Evolutionary conservation across 2,888 invertebrate genomes (phyloP).

Genomic region (Coronaproctus castanopsis): DNA sequence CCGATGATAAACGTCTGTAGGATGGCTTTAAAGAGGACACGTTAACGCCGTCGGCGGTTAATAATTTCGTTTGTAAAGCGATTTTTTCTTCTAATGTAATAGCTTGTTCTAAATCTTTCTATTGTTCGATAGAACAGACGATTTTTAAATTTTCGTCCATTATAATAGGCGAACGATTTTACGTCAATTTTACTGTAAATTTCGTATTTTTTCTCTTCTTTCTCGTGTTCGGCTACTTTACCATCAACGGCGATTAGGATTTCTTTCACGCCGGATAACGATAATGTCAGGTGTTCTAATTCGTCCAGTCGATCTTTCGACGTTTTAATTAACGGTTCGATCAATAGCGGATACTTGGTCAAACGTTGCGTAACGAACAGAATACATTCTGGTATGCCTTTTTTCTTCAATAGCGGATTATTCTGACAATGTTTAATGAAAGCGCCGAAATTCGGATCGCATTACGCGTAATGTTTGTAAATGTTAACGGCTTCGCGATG

Average conservation of each 20-base stretch:
- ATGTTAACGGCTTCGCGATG: slow-evolving; percentile 78
- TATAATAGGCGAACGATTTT: slow-evolving; percentile 67
- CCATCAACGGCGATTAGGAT: slow-evolving; percentile 78
- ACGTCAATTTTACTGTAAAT: slow-evolving; percentile 82
- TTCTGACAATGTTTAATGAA: slow-evolving; percentile 64
- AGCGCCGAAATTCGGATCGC: slow-evolving; percentile 52
- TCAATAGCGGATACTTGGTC: slow-evolving; percentile 80
- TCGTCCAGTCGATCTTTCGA: slow-evolving; percentile 63
- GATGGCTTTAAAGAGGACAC: slow-evolving; percentile 40
- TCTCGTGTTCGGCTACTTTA: slow-evolving; percentile 78
- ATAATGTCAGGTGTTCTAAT: slow-evolving; percentile 54
- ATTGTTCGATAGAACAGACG: slow-evolving; percentile 65
- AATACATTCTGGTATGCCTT: slow-evolving; percentile 89
- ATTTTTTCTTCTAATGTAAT: slow-evolving; percentile 73
- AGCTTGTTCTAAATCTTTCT: slow-evolving; percentile 78
- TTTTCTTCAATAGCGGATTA: slow-evolving; percentile 73
- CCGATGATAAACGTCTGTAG: slow-evolving; percentile 51
- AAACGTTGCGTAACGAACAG: slow-evolving; percentile 83
- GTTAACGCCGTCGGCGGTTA: slow-evolving; percentile 38
- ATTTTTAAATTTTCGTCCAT: slow-evolving; percentile 82
- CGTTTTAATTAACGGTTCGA: slow-evolving; percentile 80
- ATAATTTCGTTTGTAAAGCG: slow-evolving; percentile 54
- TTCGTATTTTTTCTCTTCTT: slow-evolving; percentile 70
- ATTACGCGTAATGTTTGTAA: slow-evolving; percentile 63
- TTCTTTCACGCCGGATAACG: slow-evolving; percentile 60